A percentile compares a stretch with the other conserved stretches of the same genome.
phyloP scores from a whole-genome alignment of 2,888 invertebrate species.

The Dascillus cervinus region DNA sequence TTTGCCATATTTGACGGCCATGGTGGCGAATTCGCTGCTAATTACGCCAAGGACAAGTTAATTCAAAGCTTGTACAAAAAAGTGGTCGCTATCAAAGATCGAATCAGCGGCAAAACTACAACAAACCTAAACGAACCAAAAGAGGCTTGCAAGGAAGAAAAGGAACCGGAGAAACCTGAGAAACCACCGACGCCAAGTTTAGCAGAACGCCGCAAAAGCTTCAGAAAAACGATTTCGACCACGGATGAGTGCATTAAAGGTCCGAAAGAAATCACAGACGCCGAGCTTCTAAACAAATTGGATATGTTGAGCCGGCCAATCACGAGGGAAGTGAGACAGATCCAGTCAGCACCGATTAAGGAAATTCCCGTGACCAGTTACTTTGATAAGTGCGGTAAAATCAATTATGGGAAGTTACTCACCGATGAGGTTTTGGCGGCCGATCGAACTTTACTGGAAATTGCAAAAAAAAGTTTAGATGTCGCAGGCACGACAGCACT shows the following conservation, averaged over 20 bases:
- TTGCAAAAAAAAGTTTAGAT: constrained; percentile 69
- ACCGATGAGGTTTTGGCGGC: constrained; percentile 83
- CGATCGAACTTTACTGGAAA: constrained; percentile 72
- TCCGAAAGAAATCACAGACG: constrained; percentile 56
- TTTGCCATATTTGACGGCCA: constrained; percentile 95
- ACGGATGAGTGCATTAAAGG: constrained; percentile 46
- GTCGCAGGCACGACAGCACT: constrained; percentile 87
- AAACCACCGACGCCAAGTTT: constrained; percentile 34
- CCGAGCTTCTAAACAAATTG: constrained; percentile 57
- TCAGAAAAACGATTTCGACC: constrained; percentile 54
- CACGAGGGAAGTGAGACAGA: constrained; percentile 54
- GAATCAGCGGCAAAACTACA: constrained; percentile 54
- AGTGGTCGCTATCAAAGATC: constrained; percentile 64
- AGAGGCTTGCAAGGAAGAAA: constrained; percentile 29
- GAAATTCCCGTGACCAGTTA: constrained; percentile 53
- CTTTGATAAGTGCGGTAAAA: constrained; percentile 61
- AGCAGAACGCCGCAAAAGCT: constrained; percentile 56
- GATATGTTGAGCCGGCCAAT: constrained; percentile 53
- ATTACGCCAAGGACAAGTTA: constrained; percentile 83
- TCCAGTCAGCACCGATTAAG: constrained; percentile 43
- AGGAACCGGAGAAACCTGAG: constrained; percentile 42
- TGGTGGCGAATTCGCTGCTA: constrained; percentile 91
- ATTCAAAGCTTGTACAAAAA: constrained; percentile 73
- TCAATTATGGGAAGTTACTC: constrained; percentile 73
- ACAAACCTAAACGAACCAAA: constrained; percentile 22